phyloP scores from a whole-genome alignment of 2,797 vertebrate genomes.

The Chromis chromis region DNA sequence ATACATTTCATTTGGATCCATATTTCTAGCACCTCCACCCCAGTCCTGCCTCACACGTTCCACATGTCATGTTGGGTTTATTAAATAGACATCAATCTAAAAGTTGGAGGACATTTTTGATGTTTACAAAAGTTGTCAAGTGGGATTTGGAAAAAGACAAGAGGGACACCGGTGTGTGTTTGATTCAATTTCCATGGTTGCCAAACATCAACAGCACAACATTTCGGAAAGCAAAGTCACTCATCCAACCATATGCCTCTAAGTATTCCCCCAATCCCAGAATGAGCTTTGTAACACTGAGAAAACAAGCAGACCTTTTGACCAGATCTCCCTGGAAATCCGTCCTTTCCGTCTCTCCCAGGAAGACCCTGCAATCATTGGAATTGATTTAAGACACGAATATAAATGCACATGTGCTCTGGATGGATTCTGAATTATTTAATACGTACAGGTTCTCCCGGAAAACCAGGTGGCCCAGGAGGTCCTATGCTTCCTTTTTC shows the following conservation, averaged over 20 bases:
- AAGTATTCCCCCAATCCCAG: conserved; percentile 44
- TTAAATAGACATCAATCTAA: conserved; percentile 19
- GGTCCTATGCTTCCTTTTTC: conserved; percentile 90
- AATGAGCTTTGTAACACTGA: conserved; percentile 45
- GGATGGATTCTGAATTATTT: conserved; percentile 10
- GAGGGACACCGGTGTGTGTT: conserved; percentile 49
- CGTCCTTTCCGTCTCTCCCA: conserved; percentile 91
- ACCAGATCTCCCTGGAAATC: conserved; percentile 88
- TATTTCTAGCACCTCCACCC: neutral
- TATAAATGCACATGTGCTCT: neutral
- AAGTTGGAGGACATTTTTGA: conserved; percentile 1
- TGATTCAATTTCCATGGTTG: conserved; percentile 60
- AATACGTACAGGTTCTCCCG: conserved; percentile 88
- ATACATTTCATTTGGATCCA: conserved; percentile 3
- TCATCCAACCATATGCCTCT: conserved; percentile 41
- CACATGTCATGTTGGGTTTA: conserved; percentile 12
- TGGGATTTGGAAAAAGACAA: conserved; percentile 43
- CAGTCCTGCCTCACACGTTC: neutral
- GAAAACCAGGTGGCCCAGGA: conserved; percentile 88
- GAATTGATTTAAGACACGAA: neutral
- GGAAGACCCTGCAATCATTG: conserved; percentile 86
- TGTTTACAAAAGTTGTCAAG: conserved; percentile 37
- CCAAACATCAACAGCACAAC: conserved; percentile 60
- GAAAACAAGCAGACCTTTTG: conserved; percentile 88
- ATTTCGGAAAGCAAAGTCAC: conserved; percentile 29